Percentiles rank a stretch among this genome's conserved stretches.
These are phyloP conservation scores for Pterocles orientalis DNA, from an alignment of 2,113 vertebrate species.

Conservation along the genomic window DNA sequence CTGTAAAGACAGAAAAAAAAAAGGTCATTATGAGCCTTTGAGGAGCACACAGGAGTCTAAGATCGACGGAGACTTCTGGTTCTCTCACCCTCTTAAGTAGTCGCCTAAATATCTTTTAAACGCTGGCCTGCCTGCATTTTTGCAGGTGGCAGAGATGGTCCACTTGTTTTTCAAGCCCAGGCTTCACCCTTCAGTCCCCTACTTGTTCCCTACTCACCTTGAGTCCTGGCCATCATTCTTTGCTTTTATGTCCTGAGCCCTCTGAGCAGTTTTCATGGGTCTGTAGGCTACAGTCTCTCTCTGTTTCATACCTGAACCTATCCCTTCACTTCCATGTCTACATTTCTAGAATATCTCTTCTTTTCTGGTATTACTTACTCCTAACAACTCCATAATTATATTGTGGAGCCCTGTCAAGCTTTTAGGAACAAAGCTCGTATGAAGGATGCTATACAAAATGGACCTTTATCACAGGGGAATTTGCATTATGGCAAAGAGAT, in stretches of 20 bases:
- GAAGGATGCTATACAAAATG: slow-evolving; percentile 17
- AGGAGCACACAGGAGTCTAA: not conserved
- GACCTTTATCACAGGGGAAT: not conserved
- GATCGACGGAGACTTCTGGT: not conserved
- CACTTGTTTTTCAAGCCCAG: not conserved
- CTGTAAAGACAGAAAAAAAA: not conserved
- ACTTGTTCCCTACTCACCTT: not conserved
- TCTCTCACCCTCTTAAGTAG: not conserved
- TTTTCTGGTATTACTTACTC: slow-evolving; percentile 53
- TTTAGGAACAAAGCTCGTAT: not conserved
- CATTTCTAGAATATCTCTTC: not conserved
- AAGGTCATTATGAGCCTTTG: not conserved
- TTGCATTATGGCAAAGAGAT: not conserved
- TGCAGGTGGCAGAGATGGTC: not conserved
- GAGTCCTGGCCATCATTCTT: not conserved
- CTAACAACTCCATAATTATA: slow-evolving; percentile 33
- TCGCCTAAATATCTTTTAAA: not conserved
- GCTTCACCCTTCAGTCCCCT: not conserved
- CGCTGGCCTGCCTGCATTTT: not conserved
- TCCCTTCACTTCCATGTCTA: not conserved
- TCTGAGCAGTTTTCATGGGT: not conserved
- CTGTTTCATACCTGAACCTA: not conserved
- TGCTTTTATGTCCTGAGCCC: not conserved
- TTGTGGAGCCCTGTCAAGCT: not conserved
- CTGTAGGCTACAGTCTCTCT: not conserved